Conservation (phyloP, 2,113 vertebrate genomes). For the Stigmatopora nigra region DNA sequence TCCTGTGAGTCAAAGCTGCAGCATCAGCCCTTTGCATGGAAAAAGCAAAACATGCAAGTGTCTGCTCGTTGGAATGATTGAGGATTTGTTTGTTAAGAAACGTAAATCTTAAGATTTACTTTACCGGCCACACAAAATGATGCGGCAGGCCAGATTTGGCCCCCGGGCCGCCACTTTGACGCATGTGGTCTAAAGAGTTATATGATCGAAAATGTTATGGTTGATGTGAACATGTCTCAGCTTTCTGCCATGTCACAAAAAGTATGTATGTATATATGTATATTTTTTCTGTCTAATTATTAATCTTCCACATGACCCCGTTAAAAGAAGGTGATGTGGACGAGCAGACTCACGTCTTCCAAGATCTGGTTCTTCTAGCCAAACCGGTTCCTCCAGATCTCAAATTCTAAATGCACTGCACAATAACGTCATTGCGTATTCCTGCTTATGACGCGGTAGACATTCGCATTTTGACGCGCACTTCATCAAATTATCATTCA, state of each 20-base stretch:
- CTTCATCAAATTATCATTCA: not conserved
- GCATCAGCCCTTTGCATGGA: slow-evolving; percentile 23
- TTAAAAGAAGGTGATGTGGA: not conserved
- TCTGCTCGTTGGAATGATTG: slow-evolving; percentile 31
- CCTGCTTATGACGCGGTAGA: not conserved
- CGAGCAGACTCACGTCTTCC: not conserved
- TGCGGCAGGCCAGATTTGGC: no score
- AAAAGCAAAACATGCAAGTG: not conserved
- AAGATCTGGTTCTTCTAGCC: slow-evolving; percentile 64
- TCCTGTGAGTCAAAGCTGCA: slow-evolving; percentile 22
- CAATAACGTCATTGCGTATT: slow-evolving; percentile 23
- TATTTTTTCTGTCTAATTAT: no score
- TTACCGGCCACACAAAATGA: no score
- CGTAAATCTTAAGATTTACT: no score
- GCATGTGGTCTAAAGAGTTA: no score
- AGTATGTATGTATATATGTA: no score
- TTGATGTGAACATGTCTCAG: no score
- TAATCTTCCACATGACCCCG: not conserved
- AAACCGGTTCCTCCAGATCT: slow-evolving; percentile 69
- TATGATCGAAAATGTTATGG: no score
- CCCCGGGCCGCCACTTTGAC: no score
- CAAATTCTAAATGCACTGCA: not conserved
- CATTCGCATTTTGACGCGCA: not conserved
- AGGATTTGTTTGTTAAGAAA: slow-evolving; percentile 18
- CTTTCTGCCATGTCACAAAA: no score